Evolutionary conservation across 2,888 invertebrate species (phyloP).

Genomic region (Callyntrura sp.): DNA sequence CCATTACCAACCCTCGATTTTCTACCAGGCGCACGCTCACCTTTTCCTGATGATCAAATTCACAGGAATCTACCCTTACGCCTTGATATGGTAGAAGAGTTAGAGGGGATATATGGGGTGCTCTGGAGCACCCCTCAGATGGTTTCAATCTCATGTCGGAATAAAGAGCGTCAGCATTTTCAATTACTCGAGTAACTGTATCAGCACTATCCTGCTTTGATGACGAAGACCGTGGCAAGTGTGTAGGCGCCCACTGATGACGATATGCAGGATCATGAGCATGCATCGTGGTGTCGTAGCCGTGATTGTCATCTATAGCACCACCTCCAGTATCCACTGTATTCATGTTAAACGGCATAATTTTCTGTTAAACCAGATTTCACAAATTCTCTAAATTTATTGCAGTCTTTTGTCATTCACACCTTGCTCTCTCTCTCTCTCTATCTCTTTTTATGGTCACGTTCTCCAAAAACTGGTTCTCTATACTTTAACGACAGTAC

Average conservation of each 20-base stretch:
- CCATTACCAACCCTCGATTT: constrained; percentile 71
- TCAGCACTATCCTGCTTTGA: neutral
- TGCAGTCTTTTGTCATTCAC: too few species aligned
- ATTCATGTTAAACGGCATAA: constrained; percentile 25
- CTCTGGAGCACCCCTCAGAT: too few species aligned
- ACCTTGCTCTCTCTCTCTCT: too few species aligned
- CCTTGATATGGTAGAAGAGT: neutral
- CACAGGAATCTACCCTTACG: neutral
- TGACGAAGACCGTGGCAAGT: neutral
- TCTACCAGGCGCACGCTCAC: constrained; percentile 64
- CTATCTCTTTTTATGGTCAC: neutral
- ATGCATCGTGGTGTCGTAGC: too few species aligned
- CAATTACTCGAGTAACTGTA: neutral
- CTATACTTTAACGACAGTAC: neutral
- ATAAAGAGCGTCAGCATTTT: too few species aligned
- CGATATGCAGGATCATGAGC: too few species aligned
- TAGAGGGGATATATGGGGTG: neutral
- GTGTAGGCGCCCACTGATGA: constrained; percentile 9
- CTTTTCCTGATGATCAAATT: constrained; percentile 59
- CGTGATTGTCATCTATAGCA: neutral
- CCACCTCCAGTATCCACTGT: neutral
- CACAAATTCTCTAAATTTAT: too few species aligned
- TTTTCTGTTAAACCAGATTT: too few species aligned
- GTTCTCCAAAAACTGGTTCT: neutral
- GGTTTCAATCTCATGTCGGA: too few species aligned